Conservation (phyloP, 2,797 vertebrate genomes). For the Bufotes viridis region DNA sequence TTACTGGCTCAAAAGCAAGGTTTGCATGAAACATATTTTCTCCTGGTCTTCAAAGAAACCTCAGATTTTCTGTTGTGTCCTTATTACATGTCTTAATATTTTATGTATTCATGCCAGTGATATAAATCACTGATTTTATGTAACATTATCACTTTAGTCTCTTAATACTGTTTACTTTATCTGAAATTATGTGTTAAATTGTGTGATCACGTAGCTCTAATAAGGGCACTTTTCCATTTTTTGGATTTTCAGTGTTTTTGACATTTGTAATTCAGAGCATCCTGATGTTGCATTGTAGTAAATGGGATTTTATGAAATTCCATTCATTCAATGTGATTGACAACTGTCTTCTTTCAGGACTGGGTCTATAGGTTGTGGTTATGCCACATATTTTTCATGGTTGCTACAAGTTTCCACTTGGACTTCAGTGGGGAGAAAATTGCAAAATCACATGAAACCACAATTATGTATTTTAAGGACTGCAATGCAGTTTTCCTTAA, state of each 20-base stretch:
- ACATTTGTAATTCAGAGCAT: neutral
- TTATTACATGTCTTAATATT: constrained; percentile 15
- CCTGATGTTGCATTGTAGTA: neutral
- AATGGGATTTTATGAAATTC: neutral
- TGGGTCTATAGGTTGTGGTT: neutral
- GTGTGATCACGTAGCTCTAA: neutral
- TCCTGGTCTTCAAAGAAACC: constrained; percentile 38
- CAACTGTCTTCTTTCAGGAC: too few relatives aligned
- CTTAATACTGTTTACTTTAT: neutral
- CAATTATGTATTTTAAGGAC: too few relatives aligned
- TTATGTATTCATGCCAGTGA: constrained; percentile 8
- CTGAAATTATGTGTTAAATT: neutral
- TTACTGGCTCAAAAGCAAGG: constrained; percentile 39
- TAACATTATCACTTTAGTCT: neutral
- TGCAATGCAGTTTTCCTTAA: too few relatives aligned
- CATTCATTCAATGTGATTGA: too few relatives aligned
- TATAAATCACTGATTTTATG: neutral
- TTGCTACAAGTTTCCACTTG: neutral
- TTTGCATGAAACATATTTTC: constrained; percentile 39
- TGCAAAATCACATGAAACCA: too few relatives aligned
- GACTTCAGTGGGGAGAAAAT: too few relatives aligned
- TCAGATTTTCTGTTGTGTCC: neutral
- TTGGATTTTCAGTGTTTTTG: neutral
- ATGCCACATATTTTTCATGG: neutral
- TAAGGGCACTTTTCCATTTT: neutral